Evolutionary conservation across 92 coral and sea anemone species (phyloP).

Genomic region (Umimayanthus chanpuru): DNA sequence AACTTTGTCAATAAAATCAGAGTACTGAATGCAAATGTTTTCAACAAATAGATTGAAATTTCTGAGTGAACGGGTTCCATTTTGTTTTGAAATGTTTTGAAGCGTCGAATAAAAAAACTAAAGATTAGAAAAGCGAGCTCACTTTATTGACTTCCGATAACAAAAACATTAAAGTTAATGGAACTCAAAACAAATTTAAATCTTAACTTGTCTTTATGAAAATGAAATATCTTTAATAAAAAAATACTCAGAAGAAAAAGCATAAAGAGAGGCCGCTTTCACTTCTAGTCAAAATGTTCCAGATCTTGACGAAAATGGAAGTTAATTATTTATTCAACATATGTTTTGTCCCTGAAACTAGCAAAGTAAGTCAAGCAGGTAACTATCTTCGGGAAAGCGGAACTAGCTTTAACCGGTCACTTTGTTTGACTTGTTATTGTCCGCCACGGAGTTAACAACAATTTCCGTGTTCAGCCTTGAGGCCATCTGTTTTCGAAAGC

Average conservation of each 20-base stretch:
- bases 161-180: neutral
- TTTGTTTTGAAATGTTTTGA: too few species aligned
- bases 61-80: neutral
- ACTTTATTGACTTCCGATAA: conserved; percentile 3
- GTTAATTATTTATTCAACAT: conserved; percentile 15
- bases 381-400: conserved; percentile 20
- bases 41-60: neutral
- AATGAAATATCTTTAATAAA: neutral
- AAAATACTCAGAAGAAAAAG: neutral
- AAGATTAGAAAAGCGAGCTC: neutral
- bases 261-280: neutral
- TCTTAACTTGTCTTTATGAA: conserved; percentile 12
- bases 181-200: conserved; percentile 14
- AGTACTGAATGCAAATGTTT: neutral
- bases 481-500: neutral
- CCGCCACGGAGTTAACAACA: neutral
- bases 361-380: conserved; percentile 2
- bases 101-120: neutral
- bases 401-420: neutral
- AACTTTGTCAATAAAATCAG: neutral
- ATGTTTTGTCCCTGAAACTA: neutral
- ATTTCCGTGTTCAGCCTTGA: conserved; percentile 5
- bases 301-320: neutral
- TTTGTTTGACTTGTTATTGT: neutral
- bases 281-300: neutral